phyloP scores from a whole-genome alignment of 2,113 vertebrate genomes.

The Delphinus delphis region DNA sequence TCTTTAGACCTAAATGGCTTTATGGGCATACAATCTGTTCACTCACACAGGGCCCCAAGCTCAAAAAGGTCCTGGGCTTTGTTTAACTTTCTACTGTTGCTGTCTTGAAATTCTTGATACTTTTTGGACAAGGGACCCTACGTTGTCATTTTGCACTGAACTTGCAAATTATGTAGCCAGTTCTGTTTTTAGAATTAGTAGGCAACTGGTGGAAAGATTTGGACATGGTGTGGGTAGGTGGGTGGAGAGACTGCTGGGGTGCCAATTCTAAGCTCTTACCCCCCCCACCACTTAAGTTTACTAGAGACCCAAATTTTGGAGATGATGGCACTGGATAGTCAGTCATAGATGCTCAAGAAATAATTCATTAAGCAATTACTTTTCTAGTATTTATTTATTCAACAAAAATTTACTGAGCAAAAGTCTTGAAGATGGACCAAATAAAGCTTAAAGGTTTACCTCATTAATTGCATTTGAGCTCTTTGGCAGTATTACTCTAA shows the following conservation, averaged over 20 bases:
- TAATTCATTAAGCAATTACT: not conserved
- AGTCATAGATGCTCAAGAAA: not conserved
- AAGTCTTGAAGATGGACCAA: not conserved
- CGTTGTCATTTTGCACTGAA: not conserved
- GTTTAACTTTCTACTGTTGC: not conserved
- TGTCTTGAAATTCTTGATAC: not conserved
- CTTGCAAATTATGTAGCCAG: not conserved
- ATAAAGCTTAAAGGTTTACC: not conserved
- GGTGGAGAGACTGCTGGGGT: not conserved
- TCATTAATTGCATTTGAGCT: not conserved
- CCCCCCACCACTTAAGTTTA: not conserved
- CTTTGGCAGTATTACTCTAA: not conserved
- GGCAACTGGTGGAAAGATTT: not conserved
- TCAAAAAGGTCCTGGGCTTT: not conserved
- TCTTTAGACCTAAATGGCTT: not conserved
- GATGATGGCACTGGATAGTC: not conserved
- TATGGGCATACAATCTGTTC: accelerated
- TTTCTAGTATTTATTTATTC: not conserved
- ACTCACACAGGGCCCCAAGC: not conserved
- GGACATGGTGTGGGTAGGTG: not conserved
- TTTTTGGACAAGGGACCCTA: not conserved
- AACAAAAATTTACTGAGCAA: not conserved
- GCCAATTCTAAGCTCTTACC: not conserved
- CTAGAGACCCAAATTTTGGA: not conserved
- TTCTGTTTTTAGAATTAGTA: not conserved